Evolutionary conservation across 1,140 invertebrate species (phyloP), one percentile per base, ranked within the genome.

Genomic region (Macrobrachium rosenbergii): DNA sequence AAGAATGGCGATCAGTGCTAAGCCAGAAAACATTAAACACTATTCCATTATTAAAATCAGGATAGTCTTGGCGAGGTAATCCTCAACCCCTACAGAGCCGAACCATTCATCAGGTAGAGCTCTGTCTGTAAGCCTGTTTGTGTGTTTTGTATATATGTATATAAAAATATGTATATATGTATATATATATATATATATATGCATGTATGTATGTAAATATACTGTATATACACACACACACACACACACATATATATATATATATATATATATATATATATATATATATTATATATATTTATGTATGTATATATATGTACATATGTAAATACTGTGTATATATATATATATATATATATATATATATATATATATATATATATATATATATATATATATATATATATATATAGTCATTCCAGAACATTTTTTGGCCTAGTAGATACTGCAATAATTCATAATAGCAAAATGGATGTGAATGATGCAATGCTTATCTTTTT

Each of bases 201-300:
- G 5, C 63, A 37, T 21, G n/a, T 72, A 72, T 21, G 19, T 72
- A 72, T 72, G 16, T 69, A 69, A 14, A 69, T 69, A 69, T 67
- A 67, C n/a, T 72, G 16, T 10, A 69, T 69, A 69, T 69, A 72
- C 67, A 72, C n/a, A n/a, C n/a, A n/a, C n/a, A n/a, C n/a, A 8
- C n/a, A 67, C 64, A 67, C 64, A 72, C 58, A 45, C 73, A 59
- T 76, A 75, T 60, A 80, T 37, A 23, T 62, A 60, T 80, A 80
- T 80, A 80, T 80, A 23, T 64, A 63, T 60, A 64, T 80, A 80
- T 80, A 60, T 80, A 80, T 80, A 60, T 80, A 64, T 80, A 80
- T 60, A 37, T 80, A 37, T 28, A 60, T 64, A 77, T 45, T 64
- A 77, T 45, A 77, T 19, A 77, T 45, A 77, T 45, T 14, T 77